Percentiles rank a stretch among this genome's conserved stretches.
These are phyloP conservation scores for Tipula vernalis DNA, from an alignment of 2,888 invertebrate species.

Conservation along the genomic window DNA sequence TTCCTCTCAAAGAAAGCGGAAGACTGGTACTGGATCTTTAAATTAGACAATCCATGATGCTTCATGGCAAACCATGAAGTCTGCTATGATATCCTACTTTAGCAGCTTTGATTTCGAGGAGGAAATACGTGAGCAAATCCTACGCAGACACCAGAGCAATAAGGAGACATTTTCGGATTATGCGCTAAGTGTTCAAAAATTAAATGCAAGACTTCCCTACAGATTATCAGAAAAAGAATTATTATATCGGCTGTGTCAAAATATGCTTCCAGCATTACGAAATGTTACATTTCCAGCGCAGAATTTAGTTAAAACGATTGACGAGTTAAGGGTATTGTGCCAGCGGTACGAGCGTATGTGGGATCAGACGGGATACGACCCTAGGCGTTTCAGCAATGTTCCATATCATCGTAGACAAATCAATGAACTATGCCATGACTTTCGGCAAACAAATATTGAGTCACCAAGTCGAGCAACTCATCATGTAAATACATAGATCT, in stretches of 20 bases:
- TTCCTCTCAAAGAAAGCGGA: too few species aligned
- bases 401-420: background rate
- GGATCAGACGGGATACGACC: background rate
- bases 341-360: background rate
- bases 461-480: background rate
- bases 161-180: too few species aligned
- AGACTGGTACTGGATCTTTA: too few species aligned
- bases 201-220: background rate
- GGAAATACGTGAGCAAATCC: too few species aligned
- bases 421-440: background rate
- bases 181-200: too few species aligned
- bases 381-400: background rate
- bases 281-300: background rate
- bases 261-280: too few species aligned
- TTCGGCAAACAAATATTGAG: background rate
- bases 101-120: too few species aligned
- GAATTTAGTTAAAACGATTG: background rate
- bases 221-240: background rate
- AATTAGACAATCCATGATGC: background rate
- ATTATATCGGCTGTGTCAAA: background rate
- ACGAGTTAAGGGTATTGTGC: background rate
- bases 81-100: background rate
- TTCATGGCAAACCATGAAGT: background rate
- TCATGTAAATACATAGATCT: too few species aligned
- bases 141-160: too few species aligned